Conservation (phyloP, 2,113 vertebrate genomes). For the Alethe diademata region DNA sequence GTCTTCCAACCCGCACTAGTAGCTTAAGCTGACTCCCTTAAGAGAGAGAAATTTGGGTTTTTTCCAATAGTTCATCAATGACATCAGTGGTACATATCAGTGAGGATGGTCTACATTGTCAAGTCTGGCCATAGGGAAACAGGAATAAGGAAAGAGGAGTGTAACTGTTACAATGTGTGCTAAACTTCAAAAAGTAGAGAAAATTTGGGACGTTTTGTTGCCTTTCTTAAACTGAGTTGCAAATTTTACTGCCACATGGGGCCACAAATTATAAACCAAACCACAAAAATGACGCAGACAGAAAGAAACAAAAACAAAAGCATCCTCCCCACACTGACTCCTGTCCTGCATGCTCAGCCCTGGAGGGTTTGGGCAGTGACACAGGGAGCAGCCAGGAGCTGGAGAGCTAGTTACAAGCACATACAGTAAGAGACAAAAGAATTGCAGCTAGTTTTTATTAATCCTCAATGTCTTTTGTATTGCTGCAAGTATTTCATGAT, state of each 20-base stretch:
- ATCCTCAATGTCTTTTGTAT: not conserved
- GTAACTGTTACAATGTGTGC: not conserved
- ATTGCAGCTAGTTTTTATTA: not conserved
- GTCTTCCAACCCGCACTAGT: not conserved
- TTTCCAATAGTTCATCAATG: not conserved
- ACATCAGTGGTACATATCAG: not conserved
- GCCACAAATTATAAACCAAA: not conserved
- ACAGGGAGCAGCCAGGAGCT: not conserved
- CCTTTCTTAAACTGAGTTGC: not conserved
- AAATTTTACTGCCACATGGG: not conserved
- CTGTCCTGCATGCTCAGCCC: rapidly evolving
- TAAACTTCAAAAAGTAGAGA: not conserved
- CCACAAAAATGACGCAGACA: not conserved
- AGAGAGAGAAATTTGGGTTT: not conserved
- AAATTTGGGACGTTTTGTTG: not conserved
- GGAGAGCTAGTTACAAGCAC: not conserved
- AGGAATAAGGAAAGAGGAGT: not conserved
- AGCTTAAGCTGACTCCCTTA: not conserved
- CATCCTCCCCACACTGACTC: rapidly evolving
- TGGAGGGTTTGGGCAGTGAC: not conserved
- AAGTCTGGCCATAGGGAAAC: not conserved
- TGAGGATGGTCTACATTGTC: not conserved
- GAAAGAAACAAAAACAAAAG: not conserved
- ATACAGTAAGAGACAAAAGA: not conserved
- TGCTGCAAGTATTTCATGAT: not conserved